phyloP scores from a whole-genome alignment of 2,113 vertebrate genomes.

The Hypocryptadius cinnamomeus region DNA sequence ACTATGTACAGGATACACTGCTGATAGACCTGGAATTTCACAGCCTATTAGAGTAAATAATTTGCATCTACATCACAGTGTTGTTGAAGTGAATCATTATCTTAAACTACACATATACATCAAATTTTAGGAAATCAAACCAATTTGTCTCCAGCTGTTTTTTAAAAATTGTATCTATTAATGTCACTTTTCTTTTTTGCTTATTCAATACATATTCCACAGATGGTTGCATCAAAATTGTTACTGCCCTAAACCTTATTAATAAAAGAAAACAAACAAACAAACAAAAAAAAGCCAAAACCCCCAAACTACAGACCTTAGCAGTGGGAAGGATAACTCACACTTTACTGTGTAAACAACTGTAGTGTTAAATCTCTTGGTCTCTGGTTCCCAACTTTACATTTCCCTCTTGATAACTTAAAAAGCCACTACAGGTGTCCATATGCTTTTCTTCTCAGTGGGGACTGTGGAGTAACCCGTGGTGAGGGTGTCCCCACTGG shows the following conservation, averaged over 20 bases:
- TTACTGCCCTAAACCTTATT: not conserved
- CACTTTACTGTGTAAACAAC: not conserved
- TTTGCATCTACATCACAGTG: not conserved
- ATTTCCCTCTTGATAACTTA: not conserved
- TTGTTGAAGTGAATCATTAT: not conserved
- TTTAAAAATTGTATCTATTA: not conserved
- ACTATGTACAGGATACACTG: not conserved
- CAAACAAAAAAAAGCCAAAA: not conserved
- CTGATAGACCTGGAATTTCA: not conserved
- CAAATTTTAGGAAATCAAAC: not conserved
- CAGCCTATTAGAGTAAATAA: not conserved
- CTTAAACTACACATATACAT: not conserved
- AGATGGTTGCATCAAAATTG: not conserved
- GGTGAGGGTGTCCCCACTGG: too few relatives aligned
- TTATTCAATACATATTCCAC: not conserved
- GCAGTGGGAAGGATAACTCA: not conserved
- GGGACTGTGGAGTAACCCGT: accelerated
- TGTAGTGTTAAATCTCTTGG: not conserved
- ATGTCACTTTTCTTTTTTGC: not conserved
- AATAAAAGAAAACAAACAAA: not conserved
- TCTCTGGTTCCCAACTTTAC: not conserved
- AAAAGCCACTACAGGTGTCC: not conserved
- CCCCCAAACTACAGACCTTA: not conserved
- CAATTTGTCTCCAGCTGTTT: not conserved
- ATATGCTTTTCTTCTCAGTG: not conserved